Conservation (phyloP, 2,888 invertebrate genomes). For the Polymixis flavicincta region DNA sequence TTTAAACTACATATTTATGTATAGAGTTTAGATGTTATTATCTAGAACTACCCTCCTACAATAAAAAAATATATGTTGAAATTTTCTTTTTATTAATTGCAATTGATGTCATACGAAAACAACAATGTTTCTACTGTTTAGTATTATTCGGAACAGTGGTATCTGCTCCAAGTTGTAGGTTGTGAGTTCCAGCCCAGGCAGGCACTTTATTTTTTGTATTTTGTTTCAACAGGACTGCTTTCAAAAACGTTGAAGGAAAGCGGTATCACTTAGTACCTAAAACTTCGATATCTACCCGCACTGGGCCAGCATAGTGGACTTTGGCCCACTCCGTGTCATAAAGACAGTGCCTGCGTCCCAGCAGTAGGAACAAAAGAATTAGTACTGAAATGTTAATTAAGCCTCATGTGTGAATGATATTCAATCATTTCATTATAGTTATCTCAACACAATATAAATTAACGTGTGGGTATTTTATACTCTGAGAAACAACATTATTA, state of each 20-base stretch:
- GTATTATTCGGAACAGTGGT: neutral
- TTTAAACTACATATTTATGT: neutral
- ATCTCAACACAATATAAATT: constrained; percentile 1
- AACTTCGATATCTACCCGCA: neutral
- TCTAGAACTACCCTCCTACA: constrained; percentile 18
- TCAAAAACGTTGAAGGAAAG: neutral
- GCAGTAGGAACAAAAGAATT: constrained; percentile 14
- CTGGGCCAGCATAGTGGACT: neutral
- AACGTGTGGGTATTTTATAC: neutral
- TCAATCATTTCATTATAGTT: neutral
- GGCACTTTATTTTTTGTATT: no score
- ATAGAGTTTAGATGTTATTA: neutral
- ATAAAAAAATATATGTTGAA: constrained; percentile 11
- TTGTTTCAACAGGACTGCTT: no score
- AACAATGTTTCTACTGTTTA: constrained; percentile 1
- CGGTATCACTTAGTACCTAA: neutral
- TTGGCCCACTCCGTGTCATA: neutral
- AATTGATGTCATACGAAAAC: neutral
- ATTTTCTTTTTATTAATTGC: constrained; percentile 20
- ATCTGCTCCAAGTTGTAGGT: no score
- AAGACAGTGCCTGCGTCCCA: neutral
- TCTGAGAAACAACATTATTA: neutral
- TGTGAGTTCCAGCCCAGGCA: no score
- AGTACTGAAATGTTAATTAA: constrained; percentile 9
- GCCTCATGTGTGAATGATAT: no score